Evolutionary conservation across 2,113 vertebrate genomes (phyloP).

Genomic region (Acanthochromis polyacanthus): DNA sequence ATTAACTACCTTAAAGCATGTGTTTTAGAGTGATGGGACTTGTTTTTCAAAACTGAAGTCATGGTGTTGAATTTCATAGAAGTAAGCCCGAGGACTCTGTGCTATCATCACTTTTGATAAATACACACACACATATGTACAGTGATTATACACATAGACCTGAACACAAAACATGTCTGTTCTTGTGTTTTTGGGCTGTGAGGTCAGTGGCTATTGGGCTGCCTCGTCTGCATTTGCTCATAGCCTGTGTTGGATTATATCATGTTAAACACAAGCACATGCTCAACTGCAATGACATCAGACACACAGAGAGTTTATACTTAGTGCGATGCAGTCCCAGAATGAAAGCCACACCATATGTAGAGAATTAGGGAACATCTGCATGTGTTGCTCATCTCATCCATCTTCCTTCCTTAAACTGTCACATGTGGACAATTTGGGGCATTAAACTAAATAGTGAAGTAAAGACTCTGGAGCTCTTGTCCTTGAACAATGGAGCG

Average conservation of each 20-base stretch:
- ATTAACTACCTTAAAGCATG: not conserved
- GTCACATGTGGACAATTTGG: slow-evolving; percentile 56
- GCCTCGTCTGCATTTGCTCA: slow-evolving; percentile 66
- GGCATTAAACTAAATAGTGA: slow-evolving; percentile 36
- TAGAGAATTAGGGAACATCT: slow-evolving; percentile 72
- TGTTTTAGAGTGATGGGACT: not conserved
- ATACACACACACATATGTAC: not conserved
- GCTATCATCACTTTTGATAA: slow-evolving; percentile 16
- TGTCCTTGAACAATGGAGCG: slow-evolving; percentile 40
- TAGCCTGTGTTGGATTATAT: slow-evolving; percentile 67
- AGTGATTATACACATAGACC: not conserved
- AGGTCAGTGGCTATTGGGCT: slow-evolving; percentile 56
- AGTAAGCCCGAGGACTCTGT: not conserved
- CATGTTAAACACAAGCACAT: slow-evolving; percentile 77
- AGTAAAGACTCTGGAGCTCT: slow-evolving; percentile 27
- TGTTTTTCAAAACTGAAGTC: slow-evolving; percentile 9
- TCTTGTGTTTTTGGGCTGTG: slow-evolving; percentile 39
- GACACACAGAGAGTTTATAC: slow-evolving; percentile 44
- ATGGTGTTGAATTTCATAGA: not conserved
- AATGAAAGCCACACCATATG: slow-evolving; percentile 68
- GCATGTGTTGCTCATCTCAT: slow-evolving; percentile 69
- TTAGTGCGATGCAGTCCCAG: slow-evolving; percentile 30
- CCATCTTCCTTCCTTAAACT: slow-evolving; percentile 57
- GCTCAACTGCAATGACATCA: slow-evolving; percentile 71
- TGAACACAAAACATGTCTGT: slow-evolving; percentile 17